These are phyloP conservation scores for Orthonevra nobilis DNA, from an alignment of 2,888 invertebrate species.

Conservation along the genomic window DNA sequence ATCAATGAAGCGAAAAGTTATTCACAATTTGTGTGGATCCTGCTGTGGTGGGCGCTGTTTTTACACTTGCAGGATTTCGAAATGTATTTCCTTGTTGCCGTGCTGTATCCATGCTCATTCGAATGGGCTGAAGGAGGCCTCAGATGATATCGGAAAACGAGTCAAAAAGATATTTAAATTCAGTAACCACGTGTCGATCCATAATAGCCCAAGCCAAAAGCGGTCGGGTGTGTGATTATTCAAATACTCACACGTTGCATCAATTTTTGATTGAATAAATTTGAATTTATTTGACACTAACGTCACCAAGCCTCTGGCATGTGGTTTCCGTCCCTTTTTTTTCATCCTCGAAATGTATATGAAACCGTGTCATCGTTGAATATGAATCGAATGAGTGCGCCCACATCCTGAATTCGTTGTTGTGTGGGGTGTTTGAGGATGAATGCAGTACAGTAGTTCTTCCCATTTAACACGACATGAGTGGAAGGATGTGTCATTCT, in stretches of 20 bases:
- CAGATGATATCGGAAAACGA: too few relatives aligned
- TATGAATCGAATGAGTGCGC: slow-evolving; percentile 40
- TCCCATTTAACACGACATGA: slow-evolving; percentile 3
- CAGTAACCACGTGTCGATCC: slow-evolving; percentile 10
- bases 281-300: slow-evolving; percentile 9
- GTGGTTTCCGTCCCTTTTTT: too few relatives aligned
- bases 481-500: slow-evolving; percentile 6
- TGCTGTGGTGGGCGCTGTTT: not conserved
- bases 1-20: not conserved
- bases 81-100: slow-evolving; percentile 8
- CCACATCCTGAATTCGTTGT: slow-evolving; percentile 6
- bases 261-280: slow-evolving; percentile 29
- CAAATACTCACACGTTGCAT: not conserved
- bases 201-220: slow-evolving; percentile 18
- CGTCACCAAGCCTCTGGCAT: not conserved
- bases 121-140: too few relatives aligned
- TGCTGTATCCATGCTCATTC: too few relatives aligned
- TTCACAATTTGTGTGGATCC: not conserved
- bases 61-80: not conserved
- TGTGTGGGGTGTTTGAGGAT: slow-evolving; percentile 6
- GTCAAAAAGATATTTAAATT: too few relatives aligned
- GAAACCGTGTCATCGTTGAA: slow-evolving; percentile 37
- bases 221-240: too few relatives aligned
- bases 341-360: not conserved
- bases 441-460: not conserved